Evolutionary conservation across 2,113 vertebrate species (phyloP).

Genomic region (Haemorhous mexicanus): DNA sequence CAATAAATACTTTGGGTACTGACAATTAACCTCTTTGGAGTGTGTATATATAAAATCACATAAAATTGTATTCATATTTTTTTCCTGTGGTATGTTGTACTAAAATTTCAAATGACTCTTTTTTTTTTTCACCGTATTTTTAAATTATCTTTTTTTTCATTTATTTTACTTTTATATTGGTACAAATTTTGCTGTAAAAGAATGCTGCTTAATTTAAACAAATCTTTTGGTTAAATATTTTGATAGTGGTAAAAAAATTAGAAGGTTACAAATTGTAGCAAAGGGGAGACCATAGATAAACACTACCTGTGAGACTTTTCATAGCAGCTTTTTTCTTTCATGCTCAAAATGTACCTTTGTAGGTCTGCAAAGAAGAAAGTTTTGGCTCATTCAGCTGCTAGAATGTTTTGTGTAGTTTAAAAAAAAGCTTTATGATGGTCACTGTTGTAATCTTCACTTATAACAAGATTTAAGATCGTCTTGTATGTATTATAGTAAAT

Average conservation of each 20-base stretch:
- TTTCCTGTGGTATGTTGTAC: slow-evolving; percentile 83
- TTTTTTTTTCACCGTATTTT: slow-evolving; percentile 66
- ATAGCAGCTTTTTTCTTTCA: slow-evolving; percentile 53
- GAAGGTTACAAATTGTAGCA: slow-evolving; percentile 58
- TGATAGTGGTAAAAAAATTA: slow-evolving; percentile 59
- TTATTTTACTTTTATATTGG: slow-evolving; percentile 77
- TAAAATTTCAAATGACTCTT: slow-evolving; percentile 77
- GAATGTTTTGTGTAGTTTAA: slow-evolving; percentile 77
- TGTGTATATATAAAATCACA: slow-evolving; percentile 83
- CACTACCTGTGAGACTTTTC: slow-evolving; percentile 63
- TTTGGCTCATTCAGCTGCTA: slow-evolving; percentile 75
- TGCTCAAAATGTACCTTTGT: slow-evolving; percentile 44
- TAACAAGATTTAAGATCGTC: slow-evolving; percentile 82
- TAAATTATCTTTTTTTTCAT: slow-evolving; percentile 60
- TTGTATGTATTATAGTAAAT: slow-evolving; percentile 91
- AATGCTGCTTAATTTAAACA: slow-evolving; percentile 79
- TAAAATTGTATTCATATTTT: slow-evolving; percentile 83
- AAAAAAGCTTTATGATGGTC: slow-evolving; percentile 68
- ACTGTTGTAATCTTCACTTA: slow-evolving; percentile 72
- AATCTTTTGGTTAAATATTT: slow-evolving; percentile 71
- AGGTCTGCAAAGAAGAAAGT: slow-evolving; percentile 50
- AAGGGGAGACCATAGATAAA: slow-evolving; percentile 52
- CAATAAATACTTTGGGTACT: slow-evolving; percentile 92
- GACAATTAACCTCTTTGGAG: slow-evolving; percentile 80
- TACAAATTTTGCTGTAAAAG: slow-evolving; percentile 84